Evolutionary conservation across 2,888 invertebrate genomes (phyloP).

Genomic region (Ennomos erosarius): DNA sequence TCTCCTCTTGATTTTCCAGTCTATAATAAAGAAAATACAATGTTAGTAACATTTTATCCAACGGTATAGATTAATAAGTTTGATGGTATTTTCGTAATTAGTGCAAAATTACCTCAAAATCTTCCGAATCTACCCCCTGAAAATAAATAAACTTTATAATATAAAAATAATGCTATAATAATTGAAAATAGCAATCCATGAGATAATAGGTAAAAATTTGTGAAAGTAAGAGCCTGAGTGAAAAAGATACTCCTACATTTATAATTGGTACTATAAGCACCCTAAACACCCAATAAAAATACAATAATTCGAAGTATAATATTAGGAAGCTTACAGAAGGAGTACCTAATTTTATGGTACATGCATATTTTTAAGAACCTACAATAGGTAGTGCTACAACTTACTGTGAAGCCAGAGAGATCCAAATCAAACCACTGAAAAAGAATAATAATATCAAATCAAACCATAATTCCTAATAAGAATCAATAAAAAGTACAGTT

Average conservation of each 20-base stretch:
- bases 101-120: slow-evolving; percentile 61
- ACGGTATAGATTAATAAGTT: no score
- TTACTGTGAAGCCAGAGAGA: slow-evolving; percentile 71
- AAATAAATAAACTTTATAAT: slow-evolving; percentile 36
- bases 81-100: no score
- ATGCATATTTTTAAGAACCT: no score
- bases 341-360: no score
- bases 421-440: slow-evolving; percentile 76
- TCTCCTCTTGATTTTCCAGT: slow-evolving; percentile 70
- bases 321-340: no score
- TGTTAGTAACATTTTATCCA: neutral
- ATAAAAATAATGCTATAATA: slow-evolving; percentile 1
- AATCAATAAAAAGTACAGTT: neutral
- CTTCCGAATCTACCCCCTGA: slow-evolving; percentile 75
- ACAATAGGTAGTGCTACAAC: slow-evolving; percentile 42
- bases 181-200: neutral
- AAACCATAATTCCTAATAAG: neutral
- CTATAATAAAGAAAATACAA: slow-evolving; percentile 48
- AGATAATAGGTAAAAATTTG: no score
- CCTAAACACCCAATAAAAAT: no score
- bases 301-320: no score
- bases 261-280: no score
- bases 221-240: no score
- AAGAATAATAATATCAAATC: slow-evolving; percentile 19
- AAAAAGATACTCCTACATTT: no score